Base-by-base conservation (phyloP, 2,888 invertebrate species). In the Xestia xanthographa region DNA sequence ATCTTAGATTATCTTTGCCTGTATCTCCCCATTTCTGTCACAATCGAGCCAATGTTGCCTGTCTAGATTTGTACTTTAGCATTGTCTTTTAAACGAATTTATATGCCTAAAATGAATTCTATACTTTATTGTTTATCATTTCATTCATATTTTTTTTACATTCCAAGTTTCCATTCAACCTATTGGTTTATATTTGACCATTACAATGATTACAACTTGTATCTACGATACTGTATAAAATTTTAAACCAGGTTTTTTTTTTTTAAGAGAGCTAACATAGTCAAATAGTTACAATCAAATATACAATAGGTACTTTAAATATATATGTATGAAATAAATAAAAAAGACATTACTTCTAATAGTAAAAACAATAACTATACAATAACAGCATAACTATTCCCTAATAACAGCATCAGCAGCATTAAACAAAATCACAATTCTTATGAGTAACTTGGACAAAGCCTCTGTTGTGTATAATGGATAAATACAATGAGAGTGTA, bases 391-490 rank as follows among this genome's bases (percentile, higher is more conserved):
- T 69, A 75, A 72, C 72, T 77, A 82, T 80, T 75, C 69, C 73
- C 77, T 80, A 87, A 73, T 80, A 84, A 85, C 82, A 88, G 85
- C 79, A 83, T 83, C 72, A 86, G 85, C 79, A 83, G 84, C 72
- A 86, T 86, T 87, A 83, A 89, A 88, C 86, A 88, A 88, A 89
- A 85, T 79, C 83, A 87, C 87, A 86, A 82, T 86, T 87, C 87
- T 86, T 88, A 84, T 79, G 74, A 86, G 78, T 86, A 83, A 84
- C 82, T 82, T 82, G 50, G 83, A 71, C 78, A 80, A 87, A 88
- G 81, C 84, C 88, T 86, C 81, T 82, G 82, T 86, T 86, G 87
- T 82, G 80, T 85, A 66, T 81, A 80, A 84, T 86, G 83, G 69
- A 75, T 85, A 83, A 82, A 86, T 87, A 86, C 82, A 86, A 86